Evolutionary conservation across 2,888 invertebrate species (phyloP).

Genomic region (Ephialtes manifestator): DNA sequence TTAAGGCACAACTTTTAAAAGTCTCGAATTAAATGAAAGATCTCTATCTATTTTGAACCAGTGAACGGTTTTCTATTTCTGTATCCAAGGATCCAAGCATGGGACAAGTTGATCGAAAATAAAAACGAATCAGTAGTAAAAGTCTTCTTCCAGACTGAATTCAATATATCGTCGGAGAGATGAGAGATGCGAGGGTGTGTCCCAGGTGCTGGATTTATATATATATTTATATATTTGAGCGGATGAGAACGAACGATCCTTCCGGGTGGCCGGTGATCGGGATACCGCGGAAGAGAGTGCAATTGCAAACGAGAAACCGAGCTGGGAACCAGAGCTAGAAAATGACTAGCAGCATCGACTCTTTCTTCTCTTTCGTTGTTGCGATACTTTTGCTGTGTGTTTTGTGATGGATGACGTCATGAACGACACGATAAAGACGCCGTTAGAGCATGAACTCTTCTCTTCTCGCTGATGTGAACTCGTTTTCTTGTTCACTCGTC

Average conservation of each 20-base stretch:
- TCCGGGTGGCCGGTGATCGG: constrained; percentile 51
- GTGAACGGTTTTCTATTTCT: neutral
- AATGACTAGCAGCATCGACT: neutral
- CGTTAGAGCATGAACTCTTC: constrained; percentile 46
- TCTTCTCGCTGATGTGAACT: neutral
- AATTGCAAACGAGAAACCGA: constrained; percentile 21
- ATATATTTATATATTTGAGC: constrained; percentile 1
- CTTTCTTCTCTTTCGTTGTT: constrained; percentile 2
- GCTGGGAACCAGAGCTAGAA: constrained; percentile 1
- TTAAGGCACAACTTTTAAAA: too few relatives aligned
- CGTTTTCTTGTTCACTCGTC: neutral
- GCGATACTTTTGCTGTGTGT: neutral
- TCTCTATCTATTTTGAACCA: neutral
- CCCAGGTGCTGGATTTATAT: constrained; percentile 1
- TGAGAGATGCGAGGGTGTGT: constrained; percentile 13
- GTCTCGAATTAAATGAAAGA: neutral
- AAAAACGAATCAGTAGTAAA: constrained; percentile 35
- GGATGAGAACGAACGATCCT: constrained; percentile 27
- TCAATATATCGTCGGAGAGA: constrained; percentile 19
- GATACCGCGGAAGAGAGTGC: constrained; percentile 14
- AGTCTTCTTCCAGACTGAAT: neutral
- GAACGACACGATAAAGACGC: constrained; percentile 43
- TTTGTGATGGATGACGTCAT: constrained; percentile 44
- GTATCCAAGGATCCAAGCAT: neutral
- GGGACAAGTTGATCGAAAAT: constrained; percentile 40